These are phyloP conservation scores for Natrix natrix DNA, from an alignment of 2,797 vertebrate genomes.

Conservation along the genomic window DNA sequence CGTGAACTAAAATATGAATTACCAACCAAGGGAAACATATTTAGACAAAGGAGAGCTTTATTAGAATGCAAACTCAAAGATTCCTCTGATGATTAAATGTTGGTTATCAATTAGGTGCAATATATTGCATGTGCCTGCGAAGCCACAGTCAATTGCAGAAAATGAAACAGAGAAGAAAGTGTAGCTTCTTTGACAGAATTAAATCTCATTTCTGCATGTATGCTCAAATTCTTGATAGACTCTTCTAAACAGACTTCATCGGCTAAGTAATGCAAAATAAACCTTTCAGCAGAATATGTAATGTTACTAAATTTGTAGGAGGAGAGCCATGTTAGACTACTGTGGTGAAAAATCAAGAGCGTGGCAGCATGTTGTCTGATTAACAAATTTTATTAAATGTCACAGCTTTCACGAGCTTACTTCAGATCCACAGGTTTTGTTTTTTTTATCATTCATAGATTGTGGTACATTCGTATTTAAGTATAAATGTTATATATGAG, in stretches of 20 bases:
- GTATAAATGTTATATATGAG: background rate
- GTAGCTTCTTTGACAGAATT: conserved; percentile 26
- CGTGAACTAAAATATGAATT: conserved; percentile 77
- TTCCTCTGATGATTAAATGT: conserved; percentile 72
- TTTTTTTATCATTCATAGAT: background rate
- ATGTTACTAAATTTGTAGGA: background rate
- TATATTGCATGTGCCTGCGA: conserved; percentile 62
- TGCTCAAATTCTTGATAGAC: background rate
- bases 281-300: background rate
- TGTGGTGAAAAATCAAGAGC: background rate
- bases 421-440: background rate
- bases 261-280: background rate
- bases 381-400: background rate
- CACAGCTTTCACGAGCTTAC: background rate
- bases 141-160: conserved; percentile 58
- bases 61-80: conserved; percentile 71
- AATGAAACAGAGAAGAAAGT: conserved; percentile 36
- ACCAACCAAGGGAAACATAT: conserved; percentile 73
- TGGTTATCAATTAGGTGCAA: conserved; percentile 71
- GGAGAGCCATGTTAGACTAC: background rate
- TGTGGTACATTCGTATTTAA: background rate
- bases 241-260: background rate
- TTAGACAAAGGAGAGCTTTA: conserved; percentile 73
- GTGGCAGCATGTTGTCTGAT: background rate
- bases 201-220: background rate